Evolutionary conservation across 2,888 invertebrate species (phyloP).

Genomic region (Hipparchia sbordonii): DNA sequence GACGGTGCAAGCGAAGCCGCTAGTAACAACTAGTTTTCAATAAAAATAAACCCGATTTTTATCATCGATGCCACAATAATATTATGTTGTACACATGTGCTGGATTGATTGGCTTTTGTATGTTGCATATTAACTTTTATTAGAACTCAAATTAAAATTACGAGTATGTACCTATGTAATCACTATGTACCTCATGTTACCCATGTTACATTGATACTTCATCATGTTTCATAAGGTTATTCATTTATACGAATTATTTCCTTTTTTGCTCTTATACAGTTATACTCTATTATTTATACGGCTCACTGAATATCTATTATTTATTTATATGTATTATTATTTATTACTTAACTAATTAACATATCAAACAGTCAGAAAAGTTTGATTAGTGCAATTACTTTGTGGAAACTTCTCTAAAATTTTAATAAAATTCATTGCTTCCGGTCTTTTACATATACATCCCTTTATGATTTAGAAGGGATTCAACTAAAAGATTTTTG

Average conservation of each 20-base stretch:
- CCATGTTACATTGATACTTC: conserved; percentile 2
- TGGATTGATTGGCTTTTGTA: conserved; percentile 10
- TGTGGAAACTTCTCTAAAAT: background rate
- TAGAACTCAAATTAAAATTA: background rate
- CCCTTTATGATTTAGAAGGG: too few species aligned
- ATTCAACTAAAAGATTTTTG: too few species aligned
- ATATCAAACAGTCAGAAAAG: background rate
- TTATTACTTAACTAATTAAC: too few species aligned
- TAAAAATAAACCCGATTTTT: too few species aligned
- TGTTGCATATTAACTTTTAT: background rate
- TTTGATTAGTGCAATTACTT: background rate
- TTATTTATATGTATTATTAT: background rate
- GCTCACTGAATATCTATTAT: background rate
- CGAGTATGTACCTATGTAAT: background rate
- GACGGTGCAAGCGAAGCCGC: too few species aligned
- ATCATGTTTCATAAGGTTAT: background rate
- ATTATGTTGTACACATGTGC: too few species aligned
- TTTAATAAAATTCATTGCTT: too few species aligned
- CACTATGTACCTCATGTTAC: background rate
- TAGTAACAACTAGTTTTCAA: too few species aligned
- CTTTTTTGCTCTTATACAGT: background rate
- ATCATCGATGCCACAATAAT: too few species aligned
- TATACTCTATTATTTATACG: background rate
- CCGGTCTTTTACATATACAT: too few species aligned
- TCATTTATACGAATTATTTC: background rate